Conservation (phyloP, 2,113 vertebrate species). For the Erythrocebus patas region DNA sequence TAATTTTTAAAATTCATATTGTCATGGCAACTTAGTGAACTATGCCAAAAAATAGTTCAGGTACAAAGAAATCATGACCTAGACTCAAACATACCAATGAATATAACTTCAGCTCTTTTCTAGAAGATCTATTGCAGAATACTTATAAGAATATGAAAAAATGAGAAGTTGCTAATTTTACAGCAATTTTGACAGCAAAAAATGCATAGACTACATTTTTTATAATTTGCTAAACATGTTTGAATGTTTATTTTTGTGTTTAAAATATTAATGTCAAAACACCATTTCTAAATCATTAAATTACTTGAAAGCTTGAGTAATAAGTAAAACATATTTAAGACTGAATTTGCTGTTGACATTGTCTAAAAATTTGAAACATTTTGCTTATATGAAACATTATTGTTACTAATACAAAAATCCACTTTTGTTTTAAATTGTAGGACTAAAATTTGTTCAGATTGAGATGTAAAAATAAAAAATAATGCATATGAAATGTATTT, state of each 20-base stretch:
- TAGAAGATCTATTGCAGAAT: not conserved
- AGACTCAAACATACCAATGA: not conserved
- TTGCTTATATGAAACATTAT: not conserved
- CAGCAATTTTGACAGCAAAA: not conserved
- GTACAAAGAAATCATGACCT: not conserved
- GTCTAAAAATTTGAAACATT: slow-evolving; percentile 16
- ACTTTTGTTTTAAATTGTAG: not conserved
- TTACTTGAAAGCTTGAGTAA: not conserved
- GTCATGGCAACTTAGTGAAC: not conserved
- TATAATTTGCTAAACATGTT: not conserved
- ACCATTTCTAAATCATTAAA: not conserved
- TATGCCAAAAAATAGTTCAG: not conserved
- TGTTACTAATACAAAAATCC: not conserved
- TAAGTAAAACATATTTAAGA: not conserved
- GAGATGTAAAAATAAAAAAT: not conserved
- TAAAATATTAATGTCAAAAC: not conserved
- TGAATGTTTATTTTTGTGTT: not conserved
- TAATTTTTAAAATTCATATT: not conserved
- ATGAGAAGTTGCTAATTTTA: not conserved
- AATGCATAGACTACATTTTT: not conserved
- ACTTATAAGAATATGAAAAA: not conserved
- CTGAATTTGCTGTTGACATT: not conserved
- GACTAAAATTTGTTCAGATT: not conserved
- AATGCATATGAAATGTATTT: not conserved
- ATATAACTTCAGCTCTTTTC: not conserved